Percentiles rank a stretch among this genome's conserved stretches.
phyloP scores from a whole-genome alignment of 2,797 vertebrate genomes.

The Valencia hispanica region DNA sequence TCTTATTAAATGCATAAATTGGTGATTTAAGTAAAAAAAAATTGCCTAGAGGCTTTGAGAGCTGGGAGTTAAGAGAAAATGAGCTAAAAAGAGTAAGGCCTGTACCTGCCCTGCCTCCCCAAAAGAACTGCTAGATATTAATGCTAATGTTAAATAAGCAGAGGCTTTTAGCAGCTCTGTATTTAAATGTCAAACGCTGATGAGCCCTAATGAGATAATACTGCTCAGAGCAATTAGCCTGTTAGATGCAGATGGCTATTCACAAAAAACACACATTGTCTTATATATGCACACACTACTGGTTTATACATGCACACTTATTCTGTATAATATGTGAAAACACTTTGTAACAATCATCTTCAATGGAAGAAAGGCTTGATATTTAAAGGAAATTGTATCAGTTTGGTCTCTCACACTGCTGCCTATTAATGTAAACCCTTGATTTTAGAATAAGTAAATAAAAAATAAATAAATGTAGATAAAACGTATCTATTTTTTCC shows the following conservation, averaged over 20 bases:
- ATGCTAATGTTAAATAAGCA: slow-evolving; percentile 78
- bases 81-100: slow-evolving; percentile 53
- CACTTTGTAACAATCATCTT: neutral
- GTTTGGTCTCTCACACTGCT: neutral
- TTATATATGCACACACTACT: slow-evolving; percentile 18
- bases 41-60: slow-evolving; percentile 27
- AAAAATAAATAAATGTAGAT: neutral
- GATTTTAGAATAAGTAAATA: neutral
- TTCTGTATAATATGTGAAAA: neutral
- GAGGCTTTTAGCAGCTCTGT: slow-evolving; percentile 85
- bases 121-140: slow-evolving; percentile 69
- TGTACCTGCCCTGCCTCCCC: slow-evolving; percentile 41
- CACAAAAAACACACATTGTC: slow-evolving; percentile 57
- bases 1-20: slow-evolving; percentile 60
- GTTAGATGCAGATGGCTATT: slow-evolving; percentile 68
- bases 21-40: slow-evolving; percentile 38
- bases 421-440: neutral
- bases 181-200: slow-evolving; percentile 84
- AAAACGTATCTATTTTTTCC: neutral
- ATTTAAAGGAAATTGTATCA: neutral
- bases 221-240: slow-evolving; percentile 81
- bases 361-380: neutral
- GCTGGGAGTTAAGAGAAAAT: slow-evolving; percentile 36
- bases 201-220: slow-evolving; percentile 83
- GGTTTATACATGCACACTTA: slow-evolving; percentile 9